These are phyloP conservation scores for Callionymus lyra DNA, from an alignment of 2,113 vertebrate genomes.

Conservation along the genomic window DNA sequence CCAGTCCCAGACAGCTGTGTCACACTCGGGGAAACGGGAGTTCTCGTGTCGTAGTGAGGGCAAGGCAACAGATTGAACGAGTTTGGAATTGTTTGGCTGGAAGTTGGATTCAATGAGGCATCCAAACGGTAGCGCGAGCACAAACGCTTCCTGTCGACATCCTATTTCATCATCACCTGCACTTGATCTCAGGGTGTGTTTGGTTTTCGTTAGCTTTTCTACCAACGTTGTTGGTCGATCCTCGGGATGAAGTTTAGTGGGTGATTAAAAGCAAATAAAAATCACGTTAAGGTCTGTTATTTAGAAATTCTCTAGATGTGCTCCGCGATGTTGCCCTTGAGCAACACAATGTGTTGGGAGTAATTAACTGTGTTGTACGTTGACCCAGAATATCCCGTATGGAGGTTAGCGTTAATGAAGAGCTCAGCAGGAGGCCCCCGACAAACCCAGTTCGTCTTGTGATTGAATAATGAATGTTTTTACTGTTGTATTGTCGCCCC, in stretches of 20 bases:
- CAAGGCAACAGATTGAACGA: slow-evolving; percentile 35
- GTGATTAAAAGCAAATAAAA: too few species aligned
- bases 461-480: slow-evolving; percentile 4
- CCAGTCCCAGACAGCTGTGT: slow-evolving; percentile 16
- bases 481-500: slow-evolving; percentile 1
- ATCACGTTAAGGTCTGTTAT: too few species aligned
- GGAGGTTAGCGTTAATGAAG: slow-evolving; percentile 12
- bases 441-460: slow-evolving; percentile 2
- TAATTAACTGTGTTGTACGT: too few species aligned
- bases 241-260: too few species aligned
- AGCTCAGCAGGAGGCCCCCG: slow-evolving; percentile 3
- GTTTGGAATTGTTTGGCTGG: slow-evolving; percentile 26
- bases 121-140: slow-evolving; percentile 28
- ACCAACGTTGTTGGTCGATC: too few species aligned
- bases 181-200: too few species aligned
- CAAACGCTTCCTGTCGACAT: slow-evolving; percentile 10
- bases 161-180: not conserved
- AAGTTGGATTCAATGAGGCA: slow-evolving; percentile 8
- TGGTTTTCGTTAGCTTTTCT: too few species aligned
- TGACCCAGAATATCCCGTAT: slow-evolving; percentile 27
- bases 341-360: too few species aligned
- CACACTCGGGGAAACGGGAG: slow-evolving; percentile 28
- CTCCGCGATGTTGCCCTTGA: too few species aligned
- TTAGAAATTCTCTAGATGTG: too few species aligned
- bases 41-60: slow-evolving; percentile 22